phyloP scores from a whole-genome alignment of 2,113 vertebrate genomes.

The Aix galericulata region DNA sequence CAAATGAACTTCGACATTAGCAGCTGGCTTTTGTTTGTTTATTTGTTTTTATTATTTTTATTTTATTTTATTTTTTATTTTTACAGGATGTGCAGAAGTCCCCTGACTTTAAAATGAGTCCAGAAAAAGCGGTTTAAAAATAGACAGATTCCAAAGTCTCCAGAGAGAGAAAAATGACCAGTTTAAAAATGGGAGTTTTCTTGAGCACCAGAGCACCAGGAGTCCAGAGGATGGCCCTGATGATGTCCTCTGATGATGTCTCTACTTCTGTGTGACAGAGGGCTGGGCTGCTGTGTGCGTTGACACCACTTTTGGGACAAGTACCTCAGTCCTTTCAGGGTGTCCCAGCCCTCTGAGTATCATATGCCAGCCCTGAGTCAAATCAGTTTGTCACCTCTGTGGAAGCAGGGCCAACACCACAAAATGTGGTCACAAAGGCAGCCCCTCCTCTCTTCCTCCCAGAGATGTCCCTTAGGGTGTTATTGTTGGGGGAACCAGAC shows the following conservation, averaged over 20 bases:
- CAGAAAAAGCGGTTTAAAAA: neutral
- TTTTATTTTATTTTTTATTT: neutral
- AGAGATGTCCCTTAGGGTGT: neutral
- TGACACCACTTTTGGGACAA: fast-evolving
- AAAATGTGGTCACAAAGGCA: neutral
- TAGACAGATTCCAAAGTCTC: neutral
- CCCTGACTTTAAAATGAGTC: neutral
- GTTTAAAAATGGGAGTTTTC: neutral
- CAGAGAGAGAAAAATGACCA: fast-evolving
- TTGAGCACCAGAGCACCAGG: fast-evolving
- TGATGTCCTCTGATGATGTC: neutral
- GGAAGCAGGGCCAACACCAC: neutral
- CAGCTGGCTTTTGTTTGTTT: neutral
- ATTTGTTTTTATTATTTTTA: neutral
- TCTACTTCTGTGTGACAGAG: fast-evolving
- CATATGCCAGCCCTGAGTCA: neutral
- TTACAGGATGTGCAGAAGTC: neutral
- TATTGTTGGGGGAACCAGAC: neutral
- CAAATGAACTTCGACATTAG: neutral
- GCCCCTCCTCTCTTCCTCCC: neutral
- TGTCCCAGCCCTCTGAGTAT: neutral
- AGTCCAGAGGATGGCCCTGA: neutral
- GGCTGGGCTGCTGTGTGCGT: fast-evolving
- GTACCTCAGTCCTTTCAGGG: neutral
- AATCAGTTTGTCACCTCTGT: neutral